phyloP scores from a whole-genome alignment of 2,797 vertebrate genomes.

The Enteromius fasciolatus region DNA sequence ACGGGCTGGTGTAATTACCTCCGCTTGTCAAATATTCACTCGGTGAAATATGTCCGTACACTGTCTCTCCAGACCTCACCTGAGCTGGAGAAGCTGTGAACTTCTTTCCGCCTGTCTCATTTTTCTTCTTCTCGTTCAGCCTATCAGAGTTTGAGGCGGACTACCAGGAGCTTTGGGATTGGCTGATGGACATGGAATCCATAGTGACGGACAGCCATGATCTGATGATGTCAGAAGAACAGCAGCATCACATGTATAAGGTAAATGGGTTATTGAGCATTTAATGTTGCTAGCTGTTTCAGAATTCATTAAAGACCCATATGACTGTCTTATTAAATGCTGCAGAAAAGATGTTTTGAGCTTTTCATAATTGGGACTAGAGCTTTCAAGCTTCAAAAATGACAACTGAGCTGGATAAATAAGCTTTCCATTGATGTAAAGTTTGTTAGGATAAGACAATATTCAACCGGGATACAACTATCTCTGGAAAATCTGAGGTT shows the following conservation, averaged over 20 bases:
- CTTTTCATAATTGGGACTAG: not conserved
- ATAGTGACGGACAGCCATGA: slow-evolving; percentile 94
- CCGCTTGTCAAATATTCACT: slow-evolving; percentile 64
- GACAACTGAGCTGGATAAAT: not conserved
- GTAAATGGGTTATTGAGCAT: slow-evolving; percentile 74
- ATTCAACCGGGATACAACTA: too few species aligned
- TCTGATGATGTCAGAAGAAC: slow-evolving; percentile 98
- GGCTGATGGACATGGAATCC: slow-evolving; percentile 98
- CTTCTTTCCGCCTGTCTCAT: slow-evolving; percentile 17
- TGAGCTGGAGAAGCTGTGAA: slow-evolving; percentile 29
- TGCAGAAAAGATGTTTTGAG: not conserved
- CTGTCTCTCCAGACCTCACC: slow-evolving; percentile 28
- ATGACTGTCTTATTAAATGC: not conserved
- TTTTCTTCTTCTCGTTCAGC: slow-evolving; percentile 71
- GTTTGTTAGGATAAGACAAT: too few species aligned
- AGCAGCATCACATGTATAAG: slow-evolving; percentile 95
- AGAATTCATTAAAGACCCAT: not conserved
- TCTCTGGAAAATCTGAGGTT: too few species aligned
- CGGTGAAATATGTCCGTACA: slow-evolving; percentile 51
- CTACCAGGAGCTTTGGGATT: slow-evolving; percentile 97
- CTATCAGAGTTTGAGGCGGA: slow-evolving; percentile 94
- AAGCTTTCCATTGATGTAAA: too few species aligned
- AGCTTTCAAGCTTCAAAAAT: not conserved
- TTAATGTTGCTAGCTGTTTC: not conserved
- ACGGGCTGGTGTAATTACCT: slow-evolving; percentile 58